Percentiles rank a stretch among this genome's conserved stretches.
Evolutionary conservation across 2,797 vertebrate genomes (phyloP).

Genomic region (Hylomyscus alleni): DNA sequence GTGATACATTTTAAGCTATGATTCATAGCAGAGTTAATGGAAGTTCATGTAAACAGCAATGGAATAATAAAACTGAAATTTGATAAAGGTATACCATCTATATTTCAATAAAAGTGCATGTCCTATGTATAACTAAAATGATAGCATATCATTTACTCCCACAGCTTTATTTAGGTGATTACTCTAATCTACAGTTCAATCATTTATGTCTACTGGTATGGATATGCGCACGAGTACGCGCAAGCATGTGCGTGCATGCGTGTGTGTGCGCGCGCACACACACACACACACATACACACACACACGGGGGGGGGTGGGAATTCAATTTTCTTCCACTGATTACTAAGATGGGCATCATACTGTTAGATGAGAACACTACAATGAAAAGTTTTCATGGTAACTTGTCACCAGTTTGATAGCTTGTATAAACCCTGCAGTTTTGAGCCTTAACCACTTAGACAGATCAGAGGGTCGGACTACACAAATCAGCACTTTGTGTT

Average conservation of each 20-base stretch:
- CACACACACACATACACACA: neutral
- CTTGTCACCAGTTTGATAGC: slow-evolving; percentile 72
- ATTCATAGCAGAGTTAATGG: slow-evolving; percentile 89
- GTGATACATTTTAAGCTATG: slow-evolving; percentile 87
- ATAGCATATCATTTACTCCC: slow-evolving; percentile 84
- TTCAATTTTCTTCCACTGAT: slow-evolving; percentile 40
- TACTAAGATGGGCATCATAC: slow-evolving; percentile 61
- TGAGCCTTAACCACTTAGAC: slow-evolving; percentile 77
- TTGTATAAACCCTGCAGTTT: slow-evolving; percentile 68
- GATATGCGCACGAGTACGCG: neutral
- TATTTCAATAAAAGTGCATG: slow-evolving; percentile 84
- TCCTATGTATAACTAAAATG: slow-evolving; percentile 83
- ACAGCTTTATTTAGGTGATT: slow-evolving; percentile 81
- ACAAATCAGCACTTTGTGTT: slow-evolving; percentile 80
- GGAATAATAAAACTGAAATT: slow-evolving; percentile 87
- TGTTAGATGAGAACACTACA: slow-evolving; percentile 75
- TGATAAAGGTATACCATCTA: slow-evolving; percentile 85
- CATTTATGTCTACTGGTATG: neutral
- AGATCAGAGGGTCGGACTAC: slow-evolving; percentile 76
- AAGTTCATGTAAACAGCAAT: slow-evolving; percentile 89
- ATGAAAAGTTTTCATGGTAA: slow-evolving; percentile 74
- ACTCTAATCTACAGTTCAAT: slow-evolving; percentile 70
- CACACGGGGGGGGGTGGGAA: neutral
- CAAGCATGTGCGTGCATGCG: too few relatives aligned
- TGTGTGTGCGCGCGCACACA: neutral